Conservation (phyloP, 2,888 invertebrate genomes). For the Spicauda simplicius region DNA sequence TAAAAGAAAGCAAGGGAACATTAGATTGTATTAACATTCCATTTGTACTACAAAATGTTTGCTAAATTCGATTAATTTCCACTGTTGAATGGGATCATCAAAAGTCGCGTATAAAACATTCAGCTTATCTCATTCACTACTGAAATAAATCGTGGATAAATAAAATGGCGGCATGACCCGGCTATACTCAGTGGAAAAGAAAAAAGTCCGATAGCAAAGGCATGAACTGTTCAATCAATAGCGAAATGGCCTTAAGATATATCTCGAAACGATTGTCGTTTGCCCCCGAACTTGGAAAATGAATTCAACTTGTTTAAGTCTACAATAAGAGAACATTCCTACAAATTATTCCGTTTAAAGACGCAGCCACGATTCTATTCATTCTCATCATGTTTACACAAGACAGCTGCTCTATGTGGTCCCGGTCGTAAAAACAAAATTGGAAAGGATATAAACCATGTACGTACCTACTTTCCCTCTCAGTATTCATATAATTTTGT, state of each 20-base stretch:
- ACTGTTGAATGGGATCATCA: conserved; percentile 10
- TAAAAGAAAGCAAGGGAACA: too few relatives aligned
- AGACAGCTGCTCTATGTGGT: conserved; percentile 68
- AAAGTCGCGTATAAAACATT: conserved; percentile 29
- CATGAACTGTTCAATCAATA: conserved; percentile 39
- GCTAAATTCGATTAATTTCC: background rate
- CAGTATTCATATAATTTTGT: conserved; percentile 51
- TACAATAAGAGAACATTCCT: conserved; percentile 14
- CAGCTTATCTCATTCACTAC: conserved; percentile 35
- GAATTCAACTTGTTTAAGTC: conserved; percentile 23
- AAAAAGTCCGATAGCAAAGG: conserved; percentile 36
- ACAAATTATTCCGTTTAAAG: conserved; percentile 52
- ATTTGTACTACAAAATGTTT: background rate
- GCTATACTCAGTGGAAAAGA: conserved; percentile 37
- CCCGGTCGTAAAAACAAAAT: conserved; percentile 73
- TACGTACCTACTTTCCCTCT: conserved; percentile 52
- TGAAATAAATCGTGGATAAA: conserved; percentile 41
- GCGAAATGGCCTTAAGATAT: conserved; percentile 35
- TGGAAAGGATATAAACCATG: conserved; percentile 71
- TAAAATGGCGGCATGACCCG: conserved; percentile 40
- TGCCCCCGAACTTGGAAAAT: conserved; percentile 37
- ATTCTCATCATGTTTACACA: conserved; percentile 76
- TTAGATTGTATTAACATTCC: too few relatives aligned
- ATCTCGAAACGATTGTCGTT: conserved; percentile 34
- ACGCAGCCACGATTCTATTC: conserved; percentile 58